Evolutionary conservation across 92 coral and sea anemone genomes (phyloP).

Genomic region (Muricea muricata): DNA sequence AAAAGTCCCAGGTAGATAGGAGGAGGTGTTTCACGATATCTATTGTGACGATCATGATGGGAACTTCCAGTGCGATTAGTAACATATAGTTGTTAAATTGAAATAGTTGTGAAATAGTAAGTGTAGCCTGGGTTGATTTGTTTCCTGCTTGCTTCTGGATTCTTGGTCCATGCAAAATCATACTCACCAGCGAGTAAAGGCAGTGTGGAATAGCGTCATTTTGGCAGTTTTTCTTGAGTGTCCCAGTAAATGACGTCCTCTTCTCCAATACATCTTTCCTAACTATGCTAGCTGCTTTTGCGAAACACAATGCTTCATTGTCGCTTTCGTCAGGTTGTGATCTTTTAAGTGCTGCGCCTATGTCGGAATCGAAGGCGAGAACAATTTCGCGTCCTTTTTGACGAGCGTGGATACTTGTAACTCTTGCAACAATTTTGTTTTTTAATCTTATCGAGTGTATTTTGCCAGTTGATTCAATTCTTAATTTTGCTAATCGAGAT

Average conservation of each 20-base stretch:
- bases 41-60: slow-evolving; percentile 53
- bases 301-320: slow-evolving; percentile 66
- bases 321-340: slow-evolving; percentile 43
- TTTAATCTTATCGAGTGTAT: slow-evolving; percentile 18
- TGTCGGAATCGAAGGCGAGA: slow-evolving; percentile 30
- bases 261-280: slow-evolving; percentile 56
- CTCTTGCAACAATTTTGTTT: slow-evolving; percentile 11
- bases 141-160: slow-evolving; percentile 54
- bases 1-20: slow-evolving; percentile 65
- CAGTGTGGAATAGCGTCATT: slow-evolving; percentile 58
- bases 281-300: slow-evolving; percentile 68
- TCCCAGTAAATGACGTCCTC: slow-evolving; percentile 46
- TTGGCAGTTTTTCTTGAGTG: slow-evolving; percentile 63
- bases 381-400: slow-evolving; percentile 14
- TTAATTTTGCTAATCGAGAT: slow-evolving; percentile 8
- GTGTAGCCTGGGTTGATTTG: slow-evolving; percentile 55
- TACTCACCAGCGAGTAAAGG: slow-evolving; percentile 59
- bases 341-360: slow-evolving; percentile 50
- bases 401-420: slow-evolving; percentile 18
- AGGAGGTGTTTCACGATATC: slow-evolving; percentile 63
- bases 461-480: slow-evolving; percentile 12
- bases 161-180: slow-evolving; percentile 71
- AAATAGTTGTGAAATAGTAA: slow-evolving; percentile 65
- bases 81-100: slow-evolving; percentile 49
- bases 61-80: slow-evolving; percentile 45